A percentile compares a stretch with the other conserved stretches of the same genome.
These are phyloP conservation scores for Nanger granti DNA, from an alignment of 2,113 vertebrate genomes.

Conservation along the genomic window DNA sequence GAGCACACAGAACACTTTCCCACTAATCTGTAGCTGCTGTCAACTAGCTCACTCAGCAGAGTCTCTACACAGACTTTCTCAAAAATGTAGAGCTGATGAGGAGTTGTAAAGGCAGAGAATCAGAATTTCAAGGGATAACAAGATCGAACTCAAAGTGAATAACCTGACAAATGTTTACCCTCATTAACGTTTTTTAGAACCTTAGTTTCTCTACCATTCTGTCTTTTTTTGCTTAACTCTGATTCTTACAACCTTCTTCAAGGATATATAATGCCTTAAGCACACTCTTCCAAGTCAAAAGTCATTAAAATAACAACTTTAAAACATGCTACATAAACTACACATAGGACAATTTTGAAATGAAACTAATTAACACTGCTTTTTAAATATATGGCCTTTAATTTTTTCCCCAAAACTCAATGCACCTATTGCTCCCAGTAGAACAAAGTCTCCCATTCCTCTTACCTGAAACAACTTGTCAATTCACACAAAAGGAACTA, in stretches of 20 bases:
- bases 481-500: slow-evolving; percentile 25
- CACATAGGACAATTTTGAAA: neutral
- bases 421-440: neutral
- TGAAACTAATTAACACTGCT: slow-evolving; percentile 7
- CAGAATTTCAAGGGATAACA: slow-evolving; percentile 7
- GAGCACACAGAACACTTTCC: neutral
- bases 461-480: neutral
- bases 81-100: neutral
- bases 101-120: neutral
- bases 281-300: neutral
- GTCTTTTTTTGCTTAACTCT: neutral
- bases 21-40: neutral
- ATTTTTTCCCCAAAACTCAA: neutral
- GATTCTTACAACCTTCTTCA: neutral
- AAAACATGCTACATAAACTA: neutral
- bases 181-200: neutral
- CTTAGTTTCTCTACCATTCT: neutral
- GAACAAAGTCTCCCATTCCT: neutral
- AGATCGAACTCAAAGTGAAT: neutral
- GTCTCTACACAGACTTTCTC: slow-evolving; percentile 11
- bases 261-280: neutral
- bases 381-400: neutral
- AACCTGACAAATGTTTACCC: neutral
- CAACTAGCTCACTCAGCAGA: neutral
- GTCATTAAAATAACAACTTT: slow-evolving; percentile 2